Evolutionary conservation across 2,113 vertebrate genomes (phyloP).

Genomic region (Ammodytes marinus): DNA sequence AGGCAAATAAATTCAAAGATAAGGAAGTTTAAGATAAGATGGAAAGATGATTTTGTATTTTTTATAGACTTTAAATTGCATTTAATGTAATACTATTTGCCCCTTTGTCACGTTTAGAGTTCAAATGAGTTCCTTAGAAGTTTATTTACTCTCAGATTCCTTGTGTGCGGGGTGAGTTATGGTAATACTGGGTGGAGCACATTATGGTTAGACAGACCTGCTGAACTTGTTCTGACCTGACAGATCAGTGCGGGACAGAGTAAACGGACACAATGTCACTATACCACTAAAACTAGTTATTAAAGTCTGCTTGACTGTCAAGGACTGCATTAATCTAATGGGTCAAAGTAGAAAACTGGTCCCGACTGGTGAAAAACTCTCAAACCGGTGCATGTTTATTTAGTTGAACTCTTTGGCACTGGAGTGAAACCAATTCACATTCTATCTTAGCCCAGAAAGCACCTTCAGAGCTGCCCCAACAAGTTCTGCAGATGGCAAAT

Average conservation of each 20-base stretch:
- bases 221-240: constrained; percentile 47
- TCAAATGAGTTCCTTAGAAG: not conserved
- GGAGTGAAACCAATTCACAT: not conserved
- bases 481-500: not conserved
- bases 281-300: not conserved
- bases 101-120: not conserved
- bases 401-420: not conserved
- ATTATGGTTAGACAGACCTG: constrained; percentile 14
- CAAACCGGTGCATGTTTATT: not conserved
- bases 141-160: not conserved
- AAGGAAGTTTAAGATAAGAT: not conserved
- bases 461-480: not conserved
- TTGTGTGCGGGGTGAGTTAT: not conserved
- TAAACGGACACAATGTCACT: not conserved
- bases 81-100: not conserved
- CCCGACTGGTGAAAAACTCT: not conserved
- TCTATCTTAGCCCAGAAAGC: not conserved
- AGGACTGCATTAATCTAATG: not conserved
- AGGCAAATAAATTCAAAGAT: not conserved
- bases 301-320: not conserved
- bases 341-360: not conserved
- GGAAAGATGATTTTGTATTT: not conserved
- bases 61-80: not conserved
- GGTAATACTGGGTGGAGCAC: not conserved
- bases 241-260: not conserved